Percentiles rank a stretch among this genome's conserved stretches.
phyloP scores from a whole-genome alignment of 2,888 invertebrate genomes.

The Idaea biselata region DNA sequence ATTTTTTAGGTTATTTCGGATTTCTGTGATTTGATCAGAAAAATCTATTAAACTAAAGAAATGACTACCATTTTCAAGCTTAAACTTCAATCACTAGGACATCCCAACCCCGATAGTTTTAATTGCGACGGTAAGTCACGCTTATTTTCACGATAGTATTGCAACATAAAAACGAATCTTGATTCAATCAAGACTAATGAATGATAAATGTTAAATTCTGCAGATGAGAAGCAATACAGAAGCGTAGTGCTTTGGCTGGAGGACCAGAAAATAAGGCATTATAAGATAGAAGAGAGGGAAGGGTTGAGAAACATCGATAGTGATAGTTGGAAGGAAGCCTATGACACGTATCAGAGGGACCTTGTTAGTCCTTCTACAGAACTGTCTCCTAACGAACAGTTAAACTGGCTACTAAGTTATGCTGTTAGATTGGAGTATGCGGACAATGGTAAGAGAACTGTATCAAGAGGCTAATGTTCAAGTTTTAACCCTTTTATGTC shows the following conservation, averaged over 20 bases:
- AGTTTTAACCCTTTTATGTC: too few species aligned
- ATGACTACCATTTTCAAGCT: conserved; percentile 85
- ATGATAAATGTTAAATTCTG: conserved; percentile 29
- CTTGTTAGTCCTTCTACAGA: conserved; percentile 85
- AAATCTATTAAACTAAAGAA: conserved; percentile 14
- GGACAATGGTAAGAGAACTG: conserved; percentile 82
- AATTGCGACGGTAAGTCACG: conserved; percentile 83
- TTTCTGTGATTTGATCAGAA: conserved; percentile 9
- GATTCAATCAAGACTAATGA: conserved; percentile 10
- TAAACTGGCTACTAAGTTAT: conserved; percentile 92
- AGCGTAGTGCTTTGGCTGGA: conserved; percentile 94
- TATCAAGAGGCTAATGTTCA: too few species aligned
- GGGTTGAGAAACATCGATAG: conserved; percentile 85
- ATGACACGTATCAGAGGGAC: conserved; percentile 87
- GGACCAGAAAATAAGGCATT: conserved; percentile 94
- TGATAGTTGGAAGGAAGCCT: conserved; percentile 86
- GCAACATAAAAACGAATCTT: neutral
- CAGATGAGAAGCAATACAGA: conserved; percentile 90
- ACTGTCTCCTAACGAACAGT: conserved; percentile 82
- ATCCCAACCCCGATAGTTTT: conserved; percentile 86
- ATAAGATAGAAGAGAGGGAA: conserved; percentile 90
- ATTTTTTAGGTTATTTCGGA: conserved; percentile 14
- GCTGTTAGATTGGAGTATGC: conserved; percentile 92
- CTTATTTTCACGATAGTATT: neutral
- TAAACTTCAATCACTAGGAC: conserved; percentile 88